Evolutionary conservation across 2,888 invertebrate genomes (phyloP).

Genomic region (Gryllus longicercus): DNA sequence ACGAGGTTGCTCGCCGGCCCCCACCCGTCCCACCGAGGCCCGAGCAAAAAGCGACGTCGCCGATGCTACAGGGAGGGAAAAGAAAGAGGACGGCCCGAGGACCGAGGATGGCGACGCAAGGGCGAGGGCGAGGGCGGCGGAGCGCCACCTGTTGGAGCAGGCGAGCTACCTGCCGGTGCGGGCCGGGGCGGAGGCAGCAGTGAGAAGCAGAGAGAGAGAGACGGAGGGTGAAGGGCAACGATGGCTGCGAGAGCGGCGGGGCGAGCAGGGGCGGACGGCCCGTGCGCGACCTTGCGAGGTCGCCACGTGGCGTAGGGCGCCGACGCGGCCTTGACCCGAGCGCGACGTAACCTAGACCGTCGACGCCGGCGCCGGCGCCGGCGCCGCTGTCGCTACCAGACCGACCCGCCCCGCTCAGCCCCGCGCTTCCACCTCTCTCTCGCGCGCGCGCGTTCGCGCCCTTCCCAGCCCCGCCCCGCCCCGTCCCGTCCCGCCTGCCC

Average conservation of each 20-base stretch:
- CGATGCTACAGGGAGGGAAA: not conserved
- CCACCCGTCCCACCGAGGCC: not conserved
- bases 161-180: no score
- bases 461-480: not conserved
- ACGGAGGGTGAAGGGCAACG: no score
- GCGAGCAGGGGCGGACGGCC: not conserved
- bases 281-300: not conserved
- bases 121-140: not conserved
- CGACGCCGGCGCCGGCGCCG: not conserved
- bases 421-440: not conserved
- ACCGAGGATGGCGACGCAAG: not conserved
- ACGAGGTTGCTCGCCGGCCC: not conserved
- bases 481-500: no score
- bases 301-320: not conserved
- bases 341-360: slow-evolving; percentile 6
- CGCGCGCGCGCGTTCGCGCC: no score
- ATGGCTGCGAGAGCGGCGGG: not conserved
- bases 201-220: no score
- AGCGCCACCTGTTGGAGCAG: no score
- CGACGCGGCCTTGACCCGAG: slow-evolving; percentile 2
- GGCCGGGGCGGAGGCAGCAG: no score
- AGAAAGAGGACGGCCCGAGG: not conserved
- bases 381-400: not conserved
- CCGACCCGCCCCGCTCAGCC: not conserved
- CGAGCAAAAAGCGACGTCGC: not conserved